phyloP scores from a whole-genome alignment of 2,113 vertebrate species.

The Brachyhypopomus occidentalis region DNA sequence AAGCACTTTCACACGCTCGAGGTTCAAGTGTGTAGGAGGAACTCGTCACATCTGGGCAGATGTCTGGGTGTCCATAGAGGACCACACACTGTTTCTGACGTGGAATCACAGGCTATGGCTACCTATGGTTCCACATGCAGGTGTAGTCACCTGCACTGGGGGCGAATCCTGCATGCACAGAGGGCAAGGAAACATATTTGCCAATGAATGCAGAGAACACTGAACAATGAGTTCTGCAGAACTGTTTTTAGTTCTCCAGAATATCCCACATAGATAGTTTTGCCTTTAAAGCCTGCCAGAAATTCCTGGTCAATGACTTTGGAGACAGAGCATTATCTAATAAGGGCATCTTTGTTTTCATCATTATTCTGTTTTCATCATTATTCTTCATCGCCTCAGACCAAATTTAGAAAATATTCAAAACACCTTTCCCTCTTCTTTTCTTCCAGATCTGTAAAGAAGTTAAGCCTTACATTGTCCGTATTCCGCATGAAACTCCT shows the following conservation, averaged over 20 bases:
- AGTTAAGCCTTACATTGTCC: constrained; percentile 64
- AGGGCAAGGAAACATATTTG: constrained; percentile 64
- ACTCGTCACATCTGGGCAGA: background rate
- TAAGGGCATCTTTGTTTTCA: constrained; percentile 65
- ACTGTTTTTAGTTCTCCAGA: constrained; percentile 59
- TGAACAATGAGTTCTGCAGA: constrained; percentile 60
- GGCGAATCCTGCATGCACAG: constrained; percentile 53
- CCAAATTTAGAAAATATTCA: constrained; percentile 18
- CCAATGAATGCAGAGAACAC: constrained; percentile 62
- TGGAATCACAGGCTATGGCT: background rate
- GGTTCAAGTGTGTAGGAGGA: background rate
- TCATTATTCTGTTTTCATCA: constrained; percentile 64
- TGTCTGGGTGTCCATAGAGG: background rate
- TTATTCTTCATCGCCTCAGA: constrained; percentile 17
- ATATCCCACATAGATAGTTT: constrained; percentile 72
- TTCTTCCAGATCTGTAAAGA: constrained; percentile 10
- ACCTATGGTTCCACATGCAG: constrained; percentile 42
- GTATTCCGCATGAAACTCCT: constrained; percentile 70
- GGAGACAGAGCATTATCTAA: constrained; percentile 69
- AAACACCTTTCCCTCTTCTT: background rate
- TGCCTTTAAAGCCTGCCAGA: constrained; percentile 73
- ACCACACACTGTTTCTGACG: constrained; percentile 29
- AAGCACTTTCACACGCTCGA: background rate
- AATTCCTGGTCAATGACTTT: constrained; percentile 67
- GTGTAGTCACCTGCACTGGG: constrained; percentile 47